Conservation (phyloP, 2,113 vertebrate species). For the Chaetops frenatus region DNA sequence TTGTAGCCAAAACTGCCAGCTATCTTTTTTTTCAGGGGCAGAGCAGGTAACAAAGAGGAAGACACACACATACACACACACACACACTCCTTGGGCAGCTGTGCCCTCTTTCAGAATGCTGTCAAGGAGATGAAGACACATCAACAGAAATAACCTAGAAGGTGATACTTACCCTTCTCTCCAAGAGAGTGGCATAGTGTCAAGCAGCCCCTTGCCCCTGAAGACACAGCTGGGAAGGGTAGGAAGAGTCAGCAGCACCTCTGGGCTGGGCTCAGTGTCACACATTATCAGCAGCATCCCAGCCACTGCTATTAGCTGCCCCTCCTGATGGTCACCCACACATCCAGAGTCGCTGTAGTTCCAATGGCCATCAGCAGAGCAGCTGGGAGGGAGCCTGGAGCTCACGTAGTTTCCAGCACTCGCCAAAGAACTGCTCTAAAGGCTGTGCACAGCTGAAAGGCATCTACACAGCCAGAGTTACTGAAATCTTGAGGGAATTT, state of each 20-base stretch:
- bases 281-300: accelerated
- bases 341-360: background rate
- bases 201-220: background rate
- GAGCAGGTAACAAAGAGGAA: background rate
- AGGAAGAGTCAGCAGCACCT: background rate
- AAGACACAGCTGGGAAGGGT: background rate
- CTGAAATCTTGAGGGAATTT: background rate
- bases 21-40: background rate
- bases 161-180: background rate
- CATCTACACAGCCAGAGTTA: background rate
- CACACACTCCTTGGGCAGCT: background rate
- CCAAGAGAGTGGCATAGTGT: accelerated
- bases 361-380: accelerated
- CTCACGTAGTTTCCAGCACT: background rate
- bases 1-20: background rate
- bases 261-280: background rate
- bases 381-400: background rate
- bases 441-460: background rate
- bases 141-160: background rate
- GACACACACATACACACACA: background rate
- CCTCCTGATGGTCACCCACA: background rate
- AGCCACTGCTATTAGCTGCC: accelerated
- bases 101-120: background rate
- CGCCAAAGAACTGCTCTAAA: accelerated
- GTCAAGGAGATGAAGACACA: background rate